Evolutionary conservation across 2,888 invertebrate genomes (phyloP), one percentile per base, ranked within the genome.

Genomic region (Volucella zonaria): DNA sequence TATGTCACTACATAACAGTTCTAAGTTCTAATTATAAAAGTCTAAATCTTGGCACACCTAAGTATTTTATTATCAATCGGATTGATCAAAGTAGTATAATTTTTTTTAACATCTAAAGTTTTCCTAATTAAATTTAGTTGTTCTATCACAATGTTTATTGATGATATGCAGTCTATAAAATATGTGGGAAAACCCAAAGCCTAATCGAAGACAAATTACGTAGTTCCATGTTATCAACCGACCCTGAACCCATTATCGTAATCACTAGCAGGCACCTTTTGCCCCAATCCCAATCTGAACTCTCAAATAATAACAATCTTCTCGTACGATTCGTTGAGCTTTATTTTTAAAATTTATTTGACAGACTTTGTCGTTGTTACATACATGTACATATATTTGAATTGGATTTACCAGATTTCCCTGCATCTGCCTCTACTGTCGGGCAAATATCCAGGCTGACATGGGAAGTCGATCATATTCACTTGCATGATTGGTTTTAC

Each of bases 391-490:
- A 31, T 23, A 14, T n/a, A 38, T 11, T 10, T 10, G 40, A n/a
- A 43, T 15, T 14, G 18, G 66, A 8, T 61, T 82, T 82, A 90
- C 90, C 90, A 91, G 15, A 91, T 89, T 82, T 90, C 90, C 54
- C 91, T 90, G 74, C 91, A 91, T 67, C 89, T 89, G 9, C 91
- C 91, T 9, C 89, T 89, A 52, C 88, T 88, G 77, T 91, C 91
- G 66, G 91, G 91, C 75, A 91, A 81, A 49, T 89, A 91, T 51
- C 90, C 90, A 0, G 91, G 90, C 77, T 90, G 90, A 71, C 91
- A 91, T 51, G 91, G 91, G 56, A 91, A 91, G 80, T 91, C 91
- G 78, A 91, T 91, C 89, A 91, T 89, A 64, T 90, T 90, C 9
- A 91, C 90, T 54, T 86, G 82, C 90, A 89, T 89, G 31, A 88